Percentiles rank a stretch among this genome's conserved stretches.
Conservation (phyloP, 2,113 vertebrate species). For the Herpetotheres cachinnans region DNA sequence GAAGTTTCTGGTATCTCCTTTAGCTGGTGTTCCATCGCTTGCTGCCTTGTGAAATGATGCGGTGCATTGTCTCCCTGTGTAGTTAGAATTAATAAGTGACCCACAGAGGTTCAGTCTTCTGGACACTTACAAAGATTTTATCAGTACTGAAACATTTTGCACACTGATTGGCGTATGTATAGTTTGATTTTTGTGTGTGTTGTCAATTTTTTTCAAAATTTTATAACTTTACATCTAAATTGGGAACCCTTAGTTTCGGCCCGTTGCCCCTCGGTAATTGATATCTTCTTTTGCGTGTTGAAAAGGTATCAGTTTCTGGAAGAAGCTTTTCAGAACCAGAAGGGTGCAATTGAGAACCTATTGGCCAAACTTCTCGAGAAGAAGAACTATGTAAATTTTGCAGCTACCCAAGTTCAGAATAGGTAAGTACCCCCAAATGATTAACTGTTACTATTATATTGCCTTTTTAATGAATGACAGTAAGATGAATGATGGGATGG, state of each 20-base stretch:
- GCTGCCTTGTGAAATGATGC: background rate
- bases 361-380: constrained; percentile 95
- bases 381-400: constrained; percentile 95
- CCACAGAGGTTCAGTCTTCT: background rate
- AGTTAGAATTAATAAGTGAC: background rate
- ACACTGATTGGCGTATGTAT: accelerated
- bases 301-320: constrained; percentile 96
- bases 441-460: background rate
- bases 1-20: background rate
- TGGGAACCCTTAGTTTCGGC: background rate
- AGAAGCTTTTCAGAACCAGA: constrained; percentile 98
- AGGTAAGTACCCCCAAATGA: constrained; percentile 75
- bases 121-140: background rate
- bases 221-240: background rate
- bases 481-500: background rate
- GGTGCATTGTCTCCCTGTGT: background rate
- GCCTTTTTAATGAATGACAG: background rate
- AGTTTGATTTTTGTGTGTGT: background rate
- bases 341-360: constrained; percentile 90
- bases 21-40: background rate
- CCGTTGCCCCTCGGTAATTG: background rate
- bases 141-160: background rate
- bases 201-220: background rate
- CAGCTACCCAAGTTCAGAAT: constrained; percentile 93
- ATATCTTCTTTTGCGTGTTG: background rate